phyloP scores from a whole-genome alignment of 2,113 vertebrate species.

The Psettodes erumei region DNA sequence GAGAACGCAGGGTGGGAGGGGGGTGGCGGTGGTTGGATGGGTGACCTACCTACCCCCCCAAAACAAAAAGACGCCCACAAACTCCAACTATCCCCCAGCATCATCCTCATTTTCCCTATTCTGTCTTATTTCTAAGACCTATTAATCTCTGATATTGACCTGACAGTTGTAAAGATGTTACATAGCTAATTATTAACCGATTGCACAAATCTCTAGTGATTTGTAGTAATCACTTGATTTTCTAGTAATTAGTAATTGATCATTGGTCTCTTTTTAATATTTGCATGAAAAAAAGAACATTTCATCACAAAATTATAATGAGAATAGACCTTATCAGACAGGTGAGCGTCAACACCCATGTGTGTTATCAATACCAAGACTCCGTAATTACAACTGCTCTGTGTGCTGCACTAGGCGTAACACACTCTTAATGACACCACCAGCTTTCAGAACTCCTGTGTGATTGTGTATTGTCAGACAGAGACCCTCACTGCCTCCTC shows the following conservation, averaged over 20 bases:
- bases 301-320: background rate
- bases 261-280: background rate
- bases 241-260: too few relatives aligned
- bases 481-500: conserved; percentile 26
- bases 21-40: conserved; percentile 48
- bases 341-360: too few relatives aligned
- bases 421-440: conserved; percentile 7
- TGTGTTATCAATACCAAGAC: background rate
- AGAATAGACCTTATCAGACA: background rate
- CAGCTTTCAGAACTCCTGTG: conserved; percentile 10
- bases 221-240: too few relatives aligned
- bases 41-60: conserved; percentile 65
- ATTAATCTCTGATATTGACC: conserved; percentile 1
- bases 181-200: background rate
- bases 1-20: conserved; percentile 46
- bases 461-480: conserved; percentile 19
- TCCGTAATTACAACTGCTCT: background rate
- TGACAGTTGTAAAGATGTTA: background rate
- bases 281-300: too few relatives aligned
- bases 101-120: conserved; percentile 15
- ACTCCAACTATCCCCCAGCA: conserved; percentile 36
- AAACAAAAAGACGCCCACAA: conserved; percentile 44
- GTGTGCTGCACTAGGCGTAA: background rate
- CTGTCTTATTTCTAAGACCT: conserved; percentile 6
- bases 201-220: too few relatives aligned